A percentile compares a stretch with the other conserved stretches of the same genome.
Conservation (phyloP, 1,140 invertebrate genomes). For the Neocloeon triangulifer region DNA sequence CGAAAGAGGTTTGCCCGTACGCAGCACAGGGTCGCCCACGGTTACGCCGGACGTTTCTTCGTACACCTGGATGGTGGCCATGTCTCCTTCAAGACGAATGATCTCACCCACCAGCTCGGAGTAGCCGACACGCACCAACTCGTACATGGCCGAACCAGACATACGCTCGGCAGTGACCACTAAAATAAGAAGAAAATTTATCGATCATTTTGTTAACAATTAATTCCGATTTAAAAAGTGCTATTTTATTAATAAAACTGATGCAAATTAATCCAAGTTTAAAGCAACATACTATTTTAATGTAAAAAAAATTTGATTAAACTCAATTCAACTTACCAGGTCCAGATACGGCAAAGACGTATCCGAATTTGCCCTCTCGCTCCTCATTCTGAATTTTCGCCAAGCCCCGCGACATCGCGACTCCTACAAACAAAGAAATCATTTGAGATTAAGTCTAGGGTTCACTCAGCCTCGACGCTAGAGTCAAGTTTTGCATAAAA, state of each 20-base stretch:
- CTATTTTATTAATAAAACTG: constrained; percentile 1
- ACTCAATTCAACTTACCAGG: constrained; percentile 87
- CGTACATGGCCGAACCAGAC: constrained; percentile 99
- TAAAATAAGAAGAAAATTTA: constrained; percentile 20
- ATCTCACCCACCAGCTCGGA: constrained; percentile 97
- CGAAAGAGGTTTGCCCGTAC: constrained; percentile 94
- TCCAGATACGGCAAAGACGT: constrained; percentile 90
- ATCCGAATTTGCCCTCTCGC: constrained; percentile 74
- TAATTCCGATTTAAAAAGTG: constrained; percentile 5
- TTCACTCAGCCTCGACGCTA: too few relatives aligned
- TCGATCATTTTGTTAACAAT: neutral
- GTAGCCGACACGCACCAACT: constrained; percentile 95
- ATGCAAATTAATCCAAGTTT: constrained; percentile 1
- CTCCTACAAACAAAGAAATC: too few relatives aligned
- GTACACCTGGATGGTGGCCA: constrained; percentile 99
- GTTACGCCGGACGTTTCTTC: constrained; percentile 99
- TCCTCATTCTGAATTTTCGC: constrained; percentile 63
- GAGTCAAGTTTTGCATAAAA: too few relatives aligned
- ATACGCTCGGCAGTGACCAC: constrained; percentile 98
- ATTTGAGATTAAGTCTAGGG: too few relatives aligned
- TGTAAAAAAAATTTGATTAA: too few relatives aligned
- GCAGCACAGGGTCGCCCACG: constrained; percentile 93
- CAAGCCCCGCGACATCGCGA: constrained; percentile 28
- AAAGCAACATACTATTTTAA: too few relatives aligned
- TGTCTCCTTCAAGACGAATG: constrained; percentile 95